A percentile compares a stretch with the other conserved stretches of the same genome.
Evolutionary conservation across 2,888 invertebrate species (phyloP).

Genomic region (Drosophila imparisetae): DNA sequence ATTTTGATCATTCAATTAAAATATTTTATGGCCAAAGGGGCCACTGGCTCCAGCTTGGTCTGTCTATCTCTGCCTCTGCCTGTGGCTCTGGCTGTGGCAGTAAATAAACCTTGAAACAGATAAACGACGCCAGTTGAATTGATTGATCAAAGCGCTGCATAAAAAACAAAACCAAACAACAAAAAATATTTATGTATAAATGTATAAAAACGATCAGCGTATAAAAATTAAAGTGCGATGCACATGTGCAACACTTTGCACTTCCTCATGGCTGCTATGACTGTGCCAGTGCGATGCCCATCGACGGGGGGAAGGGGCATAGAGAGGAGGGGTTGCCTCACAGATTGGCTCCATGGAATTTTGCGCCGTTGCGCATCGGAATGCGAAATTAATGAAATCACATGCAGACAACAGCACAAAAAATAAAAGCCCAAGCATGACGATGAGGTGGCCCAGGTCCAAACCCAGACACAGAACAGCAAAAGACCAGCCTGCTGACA

Average conservation of each 20-base stretch:
- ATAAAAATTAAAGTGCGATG: constrained; percentile 74
- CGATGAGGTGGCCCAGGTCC: constrained; percentile 74
- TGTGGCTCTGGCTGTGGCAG: constrained; percentile 26
- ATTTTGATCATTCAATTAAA: constrained; percentile 83
- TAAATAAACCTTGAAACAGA: constrained; percentile 61
- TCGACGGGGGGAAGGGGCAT: background rate
- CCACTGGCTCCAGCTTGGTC: constrained; percentile 28
- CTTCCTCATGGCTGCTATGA: constrained; percentile 66
- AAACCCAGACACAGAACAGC: constrained; percentile 17
- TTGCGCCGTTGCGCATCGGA: constrained; percentile 76
- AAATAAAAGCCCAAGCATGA: constrained; percentile 27
- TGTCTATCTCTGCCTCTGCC: constrained; percentile 1
- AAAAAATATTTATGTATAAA: constrained; percentile 21
- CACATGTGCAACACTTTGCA: constrained; percentile 81
- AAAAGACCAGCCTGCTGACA: constrained; percentile 60
- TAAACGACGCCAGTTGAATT: constrained; percentile 72
- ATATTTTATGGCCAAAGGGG: constrained; percentile 65
- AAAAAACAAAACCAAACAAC: constrained; percentile 13
- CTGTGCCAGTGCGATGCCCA: background rate
- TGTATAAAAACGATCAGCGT: constrained; percentile 31
- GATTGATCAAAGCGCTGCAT: constrained; percentile 75
- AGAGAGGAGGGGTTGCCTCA: background rate
- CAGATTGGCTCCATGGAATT: constrained; percentile 62
- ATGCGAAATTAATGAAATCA: constrained; percentile 80
- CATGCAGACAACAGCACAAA: constrained; percentile 56